Percentiles rank a stretch among this genome's conserved stretches.
phyloP scores from a whole-genome alignment of 2,113 vertebrate species.

The Pontoporia blainvillei region DNA sequence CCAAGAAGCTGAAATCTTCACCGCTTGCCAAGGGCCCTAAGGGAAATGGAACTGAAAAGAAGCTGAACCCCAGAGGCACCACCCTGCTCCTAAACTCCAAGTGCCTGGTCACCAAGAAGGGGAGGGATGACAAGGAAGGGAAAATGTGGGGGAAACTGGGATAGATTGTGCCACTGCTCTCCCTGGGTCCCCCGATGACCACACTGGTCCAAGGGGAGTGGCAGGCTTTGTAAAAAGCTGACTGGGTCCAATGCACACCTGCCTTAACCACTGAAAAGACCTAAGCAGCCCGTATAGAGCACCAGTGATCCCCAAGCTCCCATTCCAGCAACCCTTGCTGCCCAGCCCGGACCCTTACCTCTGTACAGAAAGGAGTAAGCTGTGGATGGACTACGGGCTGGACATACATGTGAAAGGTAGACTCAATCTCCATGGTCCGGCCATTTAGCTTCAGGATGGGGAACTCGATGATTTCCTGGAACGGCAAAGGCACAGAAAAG shows the following conservation, averaged over 20 bases:
- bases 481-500: constrained; percentile 44
- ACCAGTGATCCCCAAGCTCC: background rate
- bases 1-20: background rate
- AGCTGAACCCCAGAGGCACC: background rate
- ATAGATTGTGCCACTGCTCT: background rate
- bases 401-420: constrained; percentile 90
- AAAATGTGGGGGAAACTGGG: background rate
- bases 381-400: constrained; percentile 88
- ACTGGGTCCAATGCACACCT: background rate
- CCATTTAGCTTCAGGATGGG: constrained; percentile 89
- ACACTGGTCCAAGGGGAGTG: background rate
- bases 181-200: background rate
- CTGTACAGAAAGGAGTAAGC: constrained; percentile 89
- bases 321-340: constrained; percentile 15
- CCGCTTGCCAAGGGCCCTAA: background rate
- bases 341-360: constrained; percentile 81
- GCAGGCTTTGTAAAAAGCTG: constrained; percentile 16
- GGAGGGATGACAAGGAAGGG: background rate
- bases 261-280: background rate
- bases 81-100: background rate
- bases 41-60: constrained; percentile 22
- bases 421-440: constrained; percentile 89
- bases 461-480: constrained; percentile 90
- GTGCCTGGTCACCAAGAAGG: background rate
- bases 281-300: background rate